A percentile compares a stretch with the other conserved stretches of the same genome.
Conservation (phyloP, 2,113 vertebrate genomes). For the Sinocyclocheilus maitianheensis region DNA sequence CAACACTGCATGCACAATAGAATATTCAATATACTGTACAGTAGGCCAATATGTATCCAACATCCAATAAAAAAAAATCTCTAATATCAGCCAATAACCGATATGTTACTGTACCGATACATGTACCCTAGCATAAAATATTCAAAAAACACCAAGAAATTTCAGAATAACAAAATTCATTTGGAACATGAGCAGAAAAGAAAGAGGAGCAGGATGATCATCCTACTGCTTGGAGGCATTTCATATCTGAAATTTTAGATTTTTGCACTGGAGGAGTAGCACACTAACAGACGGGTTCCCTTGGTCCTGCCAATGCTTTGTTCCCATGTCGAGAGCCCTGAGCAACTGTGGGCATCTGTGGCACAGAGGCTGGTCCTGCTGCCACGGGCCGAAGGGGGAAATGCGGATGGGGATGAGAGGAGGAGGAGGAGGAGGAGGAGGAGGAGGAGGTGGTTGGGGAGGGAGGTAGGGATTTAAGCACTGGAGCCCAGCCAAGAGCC, state of each 20-base stretch:
- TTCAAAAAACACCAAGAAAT: slow-evolving; percentile 13
- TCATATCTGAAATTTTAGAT: slow-evolving; percentile 27
- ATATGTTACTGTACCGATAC: neutral
- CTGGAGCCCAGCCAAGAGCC: slow-evolving; percentile 68
- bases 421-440: neutral
- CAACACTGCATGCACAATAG: neutral
- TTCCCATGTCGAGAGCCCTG: slow-evolving; percentile 65
- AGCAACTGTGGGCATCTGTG: slow-evolving; percentile 67
- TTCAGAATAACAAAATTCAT: neutral
- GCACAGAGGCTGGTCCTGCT: slow-evolving; percentile 73
- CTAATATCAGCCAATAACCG: neutral
- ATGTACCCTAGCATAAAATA: neutral
- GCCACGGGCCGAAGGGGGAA: slow-evolving; percentile 63
- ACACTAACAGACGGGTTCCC: slow-evolving; percentile 61
- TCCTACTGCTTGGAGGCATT: slow-evolving; percentile 12
- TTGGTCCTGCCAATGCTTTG: slow-evolving; percentile 62
- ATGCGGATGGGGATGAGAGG: slow-evolving; percentile 38
- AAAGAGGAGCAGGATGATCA: slow-evolving; percentile 27
- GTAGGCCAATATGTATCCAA: neutral
- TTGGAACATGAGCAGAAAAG: slow-evolving; percentile 12
- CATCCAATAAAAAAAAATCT: neutral
- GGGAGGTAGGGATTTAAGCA: slow-evolving; percentile 57
- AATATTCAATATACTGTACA: neutral
- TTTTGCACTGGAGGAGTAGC: slow-evolving; percentile 17
- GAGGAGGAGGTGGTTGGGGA: slow-evolving; percentile 4